These are phyloP conservation scores for Perca schrenkii DNA, from an alignment of 2,113 vertebrate genomes.

Conservation along the genomic window DNA sequence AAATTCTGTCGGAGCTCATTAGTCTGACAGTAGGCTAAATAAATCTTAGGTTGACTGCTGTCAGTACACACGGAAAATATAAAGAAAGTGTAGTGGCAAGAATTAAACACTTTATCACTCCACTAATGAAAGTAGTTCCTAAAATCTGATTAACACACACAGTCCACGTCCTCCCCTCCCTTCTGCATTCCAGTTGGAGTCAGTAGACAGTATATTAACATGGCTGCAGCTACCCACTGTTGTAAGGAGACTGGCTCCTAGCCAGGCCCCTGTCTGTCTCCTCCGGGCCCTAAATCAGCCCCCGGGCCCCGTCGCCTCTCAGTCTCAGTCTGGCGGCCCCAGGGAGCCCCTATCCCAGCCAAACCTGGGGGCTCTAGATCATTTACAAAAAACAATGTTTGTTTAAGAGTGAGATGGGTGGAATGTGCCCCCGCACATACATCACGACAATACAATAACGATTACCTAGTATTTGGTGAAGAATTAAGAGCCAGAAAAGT, in stretches of 20 bases:
- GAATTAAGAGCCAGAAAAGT: neutral
- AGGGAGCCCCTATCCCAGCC: conserved; percentile 59
- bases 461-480: neutral
- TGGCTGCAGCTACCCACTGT: conserved; percentile 63
- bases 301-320: conserved; percentile 54
- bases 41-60: neutral
- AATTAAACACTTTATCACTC: conserved; percentile 11
- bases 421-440: neutral
- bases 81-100: neutral
- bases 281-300: conserved; percentile 73
- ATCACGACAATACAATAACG: neutral
- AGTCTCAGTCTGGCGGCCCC: conserved; percentile 61
- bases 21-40: conserved; percentile 6
- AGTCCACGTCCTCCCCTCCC: conserved; percentile 55
- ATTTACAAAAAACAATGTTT: conserved; percentile 41
- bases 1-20: conserved; percentile 14
- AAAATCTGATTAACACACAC: conserved; percentile 38
- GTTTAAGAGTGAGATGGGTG: conserved; percentile 27
- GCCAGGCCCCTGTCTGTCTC: conserved; percentile 71
- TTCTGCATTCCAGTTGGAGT: conserved; percentile 52
- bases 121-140: conserved; percentile 20
- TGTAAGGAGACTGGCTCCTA: conserved; percentile 66
- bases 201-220: conserved; percentile 69
- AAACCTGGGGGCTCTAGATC: conserved; percentile 33
- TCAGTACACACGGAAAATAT: neutral